Evolutionary conservation across 2,888 invertebrate genomes (phyloP), one percentile per base, ranked within the genome.

Genomic region (Aradus depressus): DNA sequence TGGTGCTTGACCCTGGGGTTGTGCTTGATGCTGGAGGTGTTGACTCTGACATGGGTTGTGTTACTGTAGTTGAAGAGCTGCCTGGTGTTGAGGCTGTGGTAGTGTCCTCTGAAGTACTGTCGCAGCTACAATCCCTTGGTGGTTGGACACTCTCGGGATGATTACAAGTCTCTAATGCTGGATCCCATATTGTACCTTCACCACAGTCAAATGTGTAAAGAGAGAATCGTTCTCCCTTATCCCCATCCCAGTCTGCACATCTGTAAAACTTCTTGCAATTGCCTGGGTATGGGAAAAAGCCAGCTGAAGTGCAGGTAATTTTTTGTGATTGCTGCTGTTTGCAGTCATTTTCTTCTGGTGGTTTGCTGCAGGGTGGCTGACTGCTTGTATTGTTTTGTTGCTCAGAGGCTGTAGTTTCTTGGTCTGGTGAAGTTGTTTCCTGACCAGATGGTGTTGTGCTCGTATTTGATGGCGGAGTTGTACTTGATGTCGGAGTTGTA

Each of bases 221-320:
- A 45, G 77, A 78, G 63, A 75, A 80, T 54, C 66, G 62, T 62
- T 72, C 62, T 1, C 73, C 74, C 52, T 65, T 61, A 56, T 72
- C 68, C 6, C 72, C 72, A 60, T 74, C 72, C 73, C 75, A 75
- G 63, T 76, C 75, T 6, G 84, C 83, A 66, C 87, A 87, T 58
- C 85, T 74, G 64, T 83, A 84, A 68, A 86, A 87, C 64, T 79
- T 82, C 53, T 72, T 77, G 63, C 86, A 87, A 62, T 85, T 75
- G 38, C 69, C 68, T 32, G 73, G 70, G 66, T 86, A 78, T 12
- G 78, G 76, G 62, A 79, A 74, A 65, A 83, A 87, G 43, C 87
- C 87, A 64, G 82, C 80, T 57, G 69, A 5, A 1, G 23, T 43
- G 23, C 37, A 43, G 14, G 23, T 25, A 8, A 47, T 47, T 23